Evolutionary conservation across 2,888 invertebrate species (phyloP).

Genomic region (Sminthurinus aureus): DNA sequence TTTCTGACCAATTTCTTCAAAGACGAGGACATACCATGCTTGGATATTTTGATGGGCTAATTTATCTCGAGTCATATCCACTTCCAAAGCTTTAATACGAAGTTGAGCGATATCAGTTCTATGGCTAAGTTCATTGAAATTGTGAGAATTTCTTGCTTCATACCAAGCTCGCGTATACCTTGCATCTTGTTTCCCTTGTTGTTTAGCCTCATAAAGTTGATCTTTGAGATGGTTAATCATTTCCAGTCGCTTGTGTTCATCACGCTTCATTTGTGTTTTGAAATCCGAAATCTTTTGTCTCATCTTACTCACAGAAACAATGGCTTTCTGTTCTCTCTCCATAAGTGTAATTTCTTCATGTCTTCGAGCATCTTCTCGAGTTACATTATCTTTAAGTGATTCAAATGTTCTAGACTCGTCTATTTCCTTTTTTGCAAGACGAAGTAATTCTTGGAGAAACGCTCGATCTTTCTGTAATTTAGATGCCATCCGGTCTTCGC

Average conservation of each 20-base stretch:
- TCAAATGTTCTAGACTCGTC: slow-evolving; percentile 41
- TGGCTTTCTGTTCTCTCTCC: slow-evolving; percentile 39
- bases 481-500: slow-evolving; percentile 40
- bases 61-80: slow-evolving; percentile 50
- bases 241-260: slow-evolving; percentile 46
- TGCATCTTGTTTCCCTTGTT: slow-evolving; percentile 47
- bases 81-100: slow-evolving; percentile 42
- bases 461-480: slow-evolving; percentile 46
- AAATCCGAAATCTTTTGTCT: slow-evolving; percentile 39
- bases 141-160: slow-evolving; percentile 47
- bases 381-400: slow-evolving; percentile 37
- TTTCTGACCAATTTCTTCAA: slow-evolving; percentile 64
- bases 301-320: slow-evolving; percentile 27
- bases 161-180: slow-evolving; percentile 49
- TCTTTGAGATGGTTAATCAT: slow-evolving; percentile 53
- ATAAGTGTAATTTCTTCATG: slow-evolving; percentile 41
- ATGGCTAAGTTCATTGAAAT: slow-evolving; percentile 33
- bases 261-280: slow-evolving; percentile 45
- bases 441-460: slow-evolving; percentile 43
- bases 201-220: slow-evolving; percentile 47
- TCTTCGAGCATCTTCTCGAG: slow-evolving; percentile 41
- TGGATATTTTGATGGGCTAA: slow-evolving; percentile 53
- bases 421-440: slow-evolving; percentile 41
- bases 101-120: slow-evolving; percentile 36
- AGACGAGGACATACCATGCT: slow-evolving; percentile 52